phyloP scores from a whole-genome alignment of 2,888 invertebrate genomes.

The Pristionchus maxplancki region DNA sequence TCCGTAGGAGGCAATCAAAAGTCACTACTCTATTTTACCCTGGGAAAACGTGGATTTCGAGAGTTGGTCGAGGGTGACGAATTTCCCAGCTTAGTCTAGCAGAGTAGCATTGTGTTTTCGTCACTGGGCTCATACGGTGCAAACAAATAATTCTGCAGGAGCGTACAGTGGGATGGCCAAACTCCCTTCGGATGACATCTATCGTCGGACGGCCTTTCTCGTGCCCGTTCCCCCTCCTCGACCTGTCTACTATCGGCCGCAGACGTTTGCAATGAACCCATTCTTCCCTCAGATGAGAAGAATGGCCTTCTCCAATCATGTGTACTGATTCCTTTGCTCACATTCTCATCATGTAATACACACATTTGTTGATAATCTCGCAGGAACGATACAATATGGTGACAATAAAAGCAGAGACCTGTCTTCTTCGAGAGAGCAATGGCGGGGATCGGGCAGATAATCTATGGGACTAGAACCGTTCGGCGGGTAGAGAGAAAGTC shows the following conservation, averaged over 20 bases:
- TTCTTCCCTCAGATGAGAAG: conserved; percentile 46
- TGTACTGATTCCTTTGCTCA: not conserved
- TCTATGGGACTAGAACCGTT: not conserved
- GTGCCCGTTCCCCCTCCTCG: not conserved
- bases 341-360: not conserved
- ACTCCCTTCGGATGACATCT: not conserved
- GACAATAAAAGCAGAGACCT: not conserved
- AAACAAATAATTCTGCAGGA: not conserved
- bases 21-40: not conserved
- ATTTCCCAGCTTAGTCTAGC: not conserved
- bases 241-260: not conserved
- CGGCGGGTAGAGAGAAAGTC: not conserved
- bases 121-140: not conserved
- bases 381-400: not conserved
- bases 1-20: not conserved
- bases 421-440: not conserved
- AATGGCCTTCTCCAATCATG: conserved; percentile 3
- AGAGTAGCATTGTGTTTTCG: not conserved
- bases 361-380: not conserved
- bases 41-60: conserved; percentile 17
- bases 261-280: not conserved
- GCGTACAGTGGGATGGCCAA: conserved; percentile 7
- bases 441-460: not conserved
- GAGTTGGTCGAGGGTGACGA: not conserved
- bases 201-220: not conserved